Conservation (phyloP, 1,140 invertebrate species). For the Aphis gossypii region DNA sequence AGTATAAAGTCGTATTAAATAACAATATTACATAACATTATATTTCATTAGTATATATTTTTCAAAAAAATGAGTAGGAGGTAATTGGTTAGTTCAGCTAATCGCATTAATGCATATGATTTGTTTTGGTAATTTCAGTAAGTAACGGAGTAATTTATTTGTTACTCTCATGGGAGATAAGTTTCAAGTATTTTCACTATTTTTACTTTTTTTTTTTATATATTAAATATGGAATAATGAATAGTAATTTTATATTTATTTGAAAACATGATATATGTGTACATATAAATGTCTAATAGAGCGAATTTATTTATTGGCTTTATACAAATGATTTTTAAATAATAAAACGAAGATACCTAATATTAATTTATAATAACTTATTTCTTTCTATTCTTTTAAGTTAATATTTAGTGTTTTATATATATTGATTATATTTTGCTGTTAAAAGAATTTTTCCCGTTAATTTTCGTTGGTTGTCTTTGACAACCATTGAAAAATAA, state of each 20-base stretch:
- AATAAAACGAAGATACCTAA: background rate
- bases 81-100: background rate
- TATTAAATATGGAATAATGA: background rate
- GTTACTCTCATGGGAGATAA: background rate
- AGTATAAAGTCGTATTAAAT: background rate
- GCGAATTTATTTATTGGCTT: background rate
- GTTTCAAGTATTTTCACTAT: background rate
- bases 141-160: background rate
- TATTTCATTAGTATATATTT: too few relatives aligned
- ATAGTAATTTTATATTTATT: background rate
- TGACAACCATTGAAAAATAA: background rate
- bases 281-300: background rate
- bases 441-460: background rate
- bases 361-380: background rate
- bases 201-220: background rate
- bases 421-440: background rate
- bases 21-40: background rate
- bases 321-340: background rate
- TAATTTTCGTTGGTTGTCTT: background rate
- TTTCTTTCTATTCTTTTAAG: too few relatives aligned
- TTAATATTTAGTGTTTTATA: background rate
- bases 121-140: background rate
- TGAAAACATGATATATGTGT: background rate
- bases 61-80: too few relatives aligned
- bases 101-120: background rate